These are phyloP conservation scores for Scolopax rusticola DNA, from an alignment of 2,797 vertebrate species.

Conservation along the genomic window DNA sequence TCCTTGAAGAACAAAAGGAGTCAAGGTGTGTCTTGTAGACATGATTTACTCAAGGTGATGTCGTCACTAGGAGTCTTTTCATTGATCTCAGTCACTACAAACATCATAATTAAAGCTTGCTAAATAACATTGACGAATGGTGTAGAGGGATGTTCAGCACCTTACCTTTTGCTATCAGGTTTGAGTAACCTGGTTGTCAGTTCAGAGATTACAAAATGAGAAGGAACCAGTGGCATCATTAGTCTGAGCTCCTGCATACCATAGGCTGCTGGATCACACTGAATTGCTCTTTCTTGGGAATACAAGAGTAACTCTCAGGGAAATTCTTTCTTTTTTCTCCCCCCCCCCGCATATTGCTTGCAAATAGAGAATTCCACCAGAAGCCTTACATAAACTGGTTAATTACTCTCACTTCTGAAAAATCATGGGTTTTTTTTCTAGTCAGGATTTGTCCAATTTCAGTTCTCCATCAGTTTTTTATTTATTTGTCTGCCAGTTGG, in stretches of 20 bases:
- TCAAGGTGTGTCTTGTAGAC: neutral
- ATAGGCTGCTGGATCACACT: neutral
- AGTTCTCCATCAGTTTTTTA: neutral
- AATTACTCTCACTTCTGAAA: slow-evolving; percentile 17
- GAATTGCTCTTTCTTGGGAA: neutral
- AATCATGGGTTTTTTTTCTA: rapidly evolving
- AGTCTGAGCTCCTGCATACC: neutral
- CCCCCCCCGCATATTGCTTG: neutral
- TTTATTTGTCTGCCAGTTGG: neutral
- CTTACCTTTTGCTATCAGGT: neutral
- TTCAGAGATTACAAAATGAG: neutral
- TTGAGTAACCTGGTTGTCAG: neutral
- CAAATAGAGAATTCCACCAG: neutral
- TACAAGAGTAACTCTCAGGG: neutral
- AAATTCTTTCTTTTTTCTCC: neutral
- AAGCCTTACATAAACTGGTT: neutral
- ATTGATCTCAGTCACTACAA: neutral
- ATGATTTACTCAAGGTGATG: neutral
- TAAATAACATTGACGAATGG: neutral
- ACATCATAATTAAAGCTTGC: neutral
- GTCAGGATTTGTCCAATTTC: neutral
- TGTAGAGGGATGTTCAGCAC: neutral
- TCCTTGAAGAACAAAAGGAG: neutral
- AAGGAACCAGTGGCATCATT: neutral
- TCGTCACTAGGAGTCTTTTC: neutral